A percentile compares a stretch with the other conserved stretches of the same genome.
phyloP scores from a whole-genome alignment of 2,113 vertebrate species.

The Perccottus glenii region DNA sequence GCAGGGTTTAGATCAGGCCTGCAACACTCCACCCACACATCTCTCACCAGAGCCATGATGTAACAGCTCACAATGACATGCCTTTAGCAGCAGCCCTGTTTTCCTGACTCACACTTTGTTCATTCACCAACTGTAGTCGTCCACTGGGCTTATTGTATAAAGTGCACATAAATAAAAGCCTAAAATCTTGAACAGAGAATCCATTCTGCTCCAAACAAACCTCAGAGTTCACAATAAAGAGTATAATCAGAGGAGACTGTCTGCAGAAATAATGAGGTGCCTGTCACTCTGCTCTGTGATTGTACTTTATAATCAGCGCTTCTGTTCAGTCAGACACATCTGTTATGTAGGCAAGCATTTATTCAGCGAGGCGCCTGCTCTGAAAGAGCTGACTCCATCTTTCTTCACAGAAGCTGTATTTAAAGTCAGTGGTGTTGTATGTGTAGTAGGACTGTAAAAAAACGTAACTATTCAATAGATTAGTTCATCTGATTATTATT shows the following conservation, averaged over 20 bases:
- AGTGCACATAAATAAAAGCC: slow-evolving; percentile 2
- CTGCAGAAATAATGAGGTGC: slow-evolving; percentile 42
- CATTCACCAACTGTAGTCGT: slow-evolving; percentile 8
- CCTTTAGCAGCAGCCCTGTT: not conserved
- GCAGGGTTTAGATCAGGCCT: slow-evolving; percentile 2
- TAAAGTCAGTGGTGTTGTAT: too few relatives aligned
- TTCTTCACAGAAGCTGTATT: not conserved
- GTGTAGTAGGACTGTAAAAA: too few relatives aligned
- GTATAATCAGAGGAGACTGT: slow-evolving; percentile 26
- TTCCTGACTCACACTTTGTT: not conserved
- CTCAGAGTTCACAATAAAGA: slow-evolving; percentile 13
- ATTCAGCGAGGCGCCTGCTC: slow-evolving; percentile 3
- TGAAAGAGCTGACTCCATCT: not conserved
- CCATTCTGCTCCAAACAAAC: slow-evolving; percentile 3
- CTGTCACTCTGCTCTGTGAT: slow-evolving; percentile 29
- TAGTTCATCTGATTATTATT: too few relatives aligned
- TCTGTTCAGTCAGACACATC: slow-evolving; percentile 40
- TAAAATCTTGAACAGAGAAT: slow-evolving; percentile 12
- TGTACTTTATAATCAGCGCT: slow-evolving; percentile 43
- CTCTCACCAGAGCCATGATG: slow-evolving; percentile 17
- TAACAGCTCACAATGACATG: slow-evolving; percentile 1
- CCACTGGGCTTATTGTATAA: not conserved
- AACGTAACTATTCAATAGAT: too few relatives aligned
- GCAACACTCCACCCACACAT: slow-evolving; percentile 21
- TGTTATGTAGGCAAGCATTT: slow-evolving; percentile 41